Evolutionary conservation across 2,888 invertebrate species (phyloP), one percentile per base, ranked within the genome.

Genomic region (Leucoma salicis): DNA sequence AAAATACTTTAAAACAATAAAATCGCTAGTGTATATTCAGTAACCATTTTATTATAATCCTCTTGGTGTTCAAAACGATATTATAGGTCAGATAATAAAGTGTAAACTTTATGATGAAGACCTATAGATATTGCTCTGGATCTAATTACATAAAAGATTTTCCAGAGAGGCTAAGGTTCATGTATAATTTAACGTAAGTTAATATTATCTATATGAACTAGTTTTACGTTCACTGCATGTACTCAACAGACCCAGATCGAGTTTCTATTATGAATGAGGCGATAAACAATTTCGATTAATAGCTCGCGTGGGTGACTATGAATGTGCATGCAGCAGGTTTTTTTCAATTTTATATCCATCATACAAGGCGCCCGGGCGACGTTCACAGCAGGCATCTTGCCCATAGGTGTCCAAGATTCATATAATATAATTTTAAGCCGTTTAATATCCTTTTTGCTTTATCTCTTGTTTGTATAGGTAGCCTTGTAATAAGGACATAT

Each of bases 221-320:
- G 63, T 60, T 65, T 66, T 59, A 69, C 66, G 69, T 69, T 68
- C 66, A 67, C 68, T 61, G 29, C 13, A 31, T 35, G 35, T 39
- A 39, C 28, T 68, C 55, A 63, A 70, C 66, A 78, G 74, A 73
- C 79, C 29, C 72, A 74, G 65, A 66, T 74, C 67, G 66, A 53
- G 72, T 75, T 66, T 79, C 76, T 60, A 48, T 63, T 64, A 74
- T 81, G 81, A 84, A 84, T 82, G 79, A 69, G 73, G 67, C 78
- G 66, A 87, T 88, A 88, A 87, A 86, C 72, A 66, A 70, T 66
- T 69, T 63, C 66, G 74, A 70, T 79, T 83, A 82, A 83, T 80
- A 74, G 76, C 69, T 47, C 45, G 74, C 72, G 83, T 83, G 81
- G 84, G 85, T 59, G 76, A 53, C 62, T 62, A 65, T 57, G 63